phyloP scores from a whole-genome alignment of 2,888 invertebrate genomes.

The Cyaniris semiargus region DNA sequence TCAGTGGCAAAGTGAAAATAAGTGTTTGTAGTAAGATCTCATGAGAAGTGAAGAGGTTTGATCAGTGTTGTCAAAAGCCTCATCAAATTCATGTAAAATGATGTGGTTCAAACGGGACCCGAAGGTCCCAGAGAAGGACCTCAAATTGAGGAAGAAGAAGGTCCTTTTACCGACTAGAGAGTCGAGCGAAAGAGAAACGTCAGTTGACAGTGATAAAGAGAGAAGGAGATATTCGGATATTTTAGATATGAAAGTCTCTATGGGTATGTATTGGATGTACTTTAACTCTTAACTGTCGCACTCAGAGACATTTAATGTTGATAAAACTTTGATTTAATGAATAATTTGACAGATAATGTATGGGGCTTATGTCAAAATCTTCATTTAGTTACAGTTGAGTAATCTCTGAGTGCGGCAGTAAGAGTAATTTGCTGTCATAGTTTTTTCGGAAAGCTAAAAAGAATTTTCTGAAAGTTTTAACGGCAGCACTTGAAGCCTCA shows the following conservation, averaged over 20 bases:
- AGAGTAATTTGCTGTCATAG: too few relatives aligned
- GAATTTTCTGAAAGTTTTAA: too few relatives aligned
- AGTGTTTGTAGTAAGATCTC: conserved; percentile 24
- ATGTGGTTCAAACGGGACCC: conserved; percentile 77
- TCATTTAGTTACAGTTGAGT: background rate
- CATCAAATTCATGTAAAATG: conserved; percentile 57
- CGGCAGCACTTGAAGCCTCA: too few relatives aligned
- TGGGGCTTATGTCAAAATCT: too few relatives aligned
- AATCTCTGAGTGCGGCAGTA: too few relatives aligned
- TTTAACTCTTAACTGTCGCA: too few relatives aligned
- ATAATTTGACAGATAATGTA: too few relatives aligned
- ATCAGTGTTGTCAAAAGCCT: conserved; percentile 18
- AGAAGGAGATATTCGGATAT: conserved; percentile 72
- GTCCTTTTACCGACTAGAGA: conserved; percentile 63
- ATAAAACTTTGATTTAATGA: too few relatives aligned
- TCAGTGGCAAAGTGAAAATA: background rate
- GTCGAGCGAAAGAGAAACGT: conserved; percentile 73
- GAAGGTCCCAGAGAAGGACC: conserved; percentile 65
- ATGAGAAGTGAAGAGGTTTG: conserved; percentile 12
- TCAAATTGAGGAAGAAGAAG: conserved; percentile 69
- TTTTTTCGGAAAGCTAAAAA: too few relatives aligned
- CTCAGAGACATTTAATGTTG: too few relatives aligned
- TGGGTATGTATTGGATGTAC: conserved; percentile 56
- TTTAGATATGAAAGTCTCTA: conserved; percentile 68
- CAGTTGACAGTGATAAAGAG: conserved; percentile 73